Evolutionary conservation across 1,140 invertebrate species (phyloP).

Genomic region (Drosophila lini): DNA sequence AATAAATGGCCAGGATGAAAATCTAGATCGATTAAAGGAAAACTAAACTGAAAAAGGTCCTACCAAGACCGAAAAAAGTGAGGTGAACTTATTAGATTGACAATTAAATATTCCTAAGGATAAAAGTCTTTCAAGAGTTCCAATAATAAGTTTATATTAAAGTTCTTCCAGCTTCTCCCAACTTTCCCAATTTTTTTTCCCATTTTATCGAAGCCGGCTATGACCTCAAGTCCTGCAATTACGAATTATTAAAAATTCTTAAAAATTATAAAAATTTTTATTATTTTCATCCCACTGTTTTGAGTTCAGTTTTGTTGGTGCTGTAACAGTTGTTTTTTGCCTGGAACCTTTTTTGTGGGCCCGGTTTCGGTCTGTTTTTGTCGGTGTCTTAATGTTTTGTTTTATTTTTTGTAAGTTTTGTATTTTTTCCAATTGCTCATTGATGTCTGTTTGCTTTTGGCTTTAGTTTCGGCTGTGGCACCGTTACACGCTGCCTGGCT

Average conservation of each 20-base stretch:
- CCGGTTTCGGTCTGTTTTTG: slow-evolving; percentile 47
- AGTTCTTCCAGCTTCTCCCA: neutral
- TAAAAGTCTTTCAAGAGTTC: neutral
- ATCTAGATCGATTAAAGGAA: neutral
- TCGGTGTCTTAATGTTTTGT: slow-evolving; percentile 32
- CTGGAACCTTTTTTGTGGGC: slow-evolving; percentile 61
- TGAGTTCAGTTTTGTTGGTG: slow-evolving; percentile 22
- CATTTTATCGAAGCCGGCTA: too few relatives aligned
- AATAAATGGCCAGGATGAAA: neutral
- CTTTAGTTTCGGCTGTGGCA: slow-evolving; percentile 44
- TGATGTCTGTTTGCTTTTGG: slow-evolving; percentile 77
- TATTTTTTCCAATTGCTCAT: slow-evolving; percentile 61
- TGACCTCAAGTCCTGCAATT: too few relatives aligned
- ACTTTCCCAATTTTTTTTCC: neutral
- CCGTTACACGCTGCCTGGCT: slow-evolving; percentile 36
- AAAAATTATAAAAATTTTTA: neutral
- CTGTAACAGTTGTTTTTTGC: slow-evolving; percentile 74
- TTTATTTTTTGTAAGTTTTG: slow-evolving; percentile 51
- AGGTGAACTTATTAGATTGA: neutral
- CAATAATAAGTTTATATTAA: neutral
- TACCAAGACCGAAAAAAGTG: too few relatives aligned
- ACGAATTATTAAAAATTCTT: neutral
- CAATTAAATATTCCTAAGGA: neutral
- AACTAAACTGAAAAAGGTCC: neutral
- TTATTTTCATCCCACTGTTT: slow-evolving; percentile 41